Percentiles rank a stretch among this genome's conserved stretches.
These are phyloP conservation scores for Pycnomerus fuliginosus DNA, from an alignment of 2,888 invertebrate genomes.

Conservation along the genomic window DNA sequence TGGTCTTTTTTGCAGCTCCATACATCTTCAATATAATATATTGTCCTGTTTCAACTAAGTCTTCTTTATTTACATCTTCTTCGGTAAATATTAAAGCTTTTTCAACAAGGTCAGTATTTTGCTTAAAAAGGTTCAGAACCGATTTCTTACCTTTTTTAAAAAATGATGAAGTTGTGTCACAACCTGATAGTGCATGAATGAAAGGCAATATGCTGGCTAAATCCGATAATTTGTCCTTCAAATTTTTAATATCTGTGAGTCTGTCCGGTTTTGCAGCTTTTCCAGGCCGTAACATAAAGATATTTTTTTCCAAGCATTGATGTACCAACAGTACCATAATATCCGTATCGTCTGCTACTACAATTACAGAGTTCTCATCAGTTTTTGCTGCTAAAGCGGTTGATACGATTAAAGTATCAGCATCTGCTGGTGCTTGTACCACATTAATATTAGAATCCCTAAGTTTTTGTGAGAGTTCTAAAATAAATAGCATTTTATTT, in stretches of 20 bases:
- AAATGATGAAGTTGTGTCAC: not conserved
- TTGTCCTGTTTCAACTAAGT: not conserved
- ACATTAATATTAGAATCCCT: not conserved
- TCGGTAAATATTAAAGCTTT: not conserved
- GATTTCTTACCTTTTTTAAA: too few species aligned
- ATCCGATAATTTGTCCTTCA: not conserved
- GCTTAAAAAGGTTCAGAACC: too few species aligned
- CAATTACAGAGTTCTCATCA: not conserved
- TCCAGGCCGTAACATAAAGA: too few species aligned
- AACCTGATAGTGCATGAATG: not conserved
- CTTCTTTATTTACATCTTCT: not conserved
- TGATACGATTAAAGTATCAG: not conserved
- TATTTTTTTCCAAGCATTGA: not conserved
- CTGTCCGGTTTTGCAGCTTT: not conserved
- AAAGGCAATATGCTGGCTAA: too few species aligned
- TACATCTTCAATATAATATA: not conserved
- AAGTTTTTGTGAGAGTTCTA: not conserved
- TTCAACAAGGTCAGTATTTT: constrained; percentile 3
- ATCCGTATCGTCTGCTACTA: not conserved
- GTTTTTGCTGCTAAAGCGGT: not conserved
- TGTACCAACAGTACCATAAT: not conserved
- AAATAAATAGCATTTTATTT: not conserved
- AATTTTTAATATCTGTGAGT: not conserved
- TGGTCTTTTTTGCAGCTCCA: not conserved
- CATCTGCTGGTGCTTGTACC: not conserved